Evolutionary conservation across 2,888 invertebrate genomes (phyloP).

Genomic region (Trilocha varians): DNA sequence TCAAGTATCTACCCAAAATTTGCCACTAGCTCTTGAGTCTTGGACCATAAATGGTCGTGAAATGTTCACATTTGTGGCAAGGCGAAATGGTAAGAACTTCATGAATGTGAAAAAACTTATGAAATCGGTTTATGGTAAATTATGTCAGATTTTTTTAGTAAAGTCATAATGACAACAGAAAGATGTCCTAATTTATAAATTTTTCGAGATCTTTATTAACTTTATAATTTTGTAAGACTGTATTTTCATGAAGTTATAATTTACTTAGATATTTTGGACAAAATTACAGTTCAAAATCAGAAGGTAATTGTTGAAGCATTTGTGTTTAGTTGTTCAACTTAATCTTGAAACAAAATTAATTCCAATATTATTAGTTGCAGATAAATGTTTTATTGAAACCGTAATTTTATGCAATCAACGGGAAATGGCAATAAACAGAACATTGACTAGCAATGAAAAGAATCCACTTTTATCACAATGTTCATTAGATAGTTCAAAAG

Average conservation of each 20-base stretch:
- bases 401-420: not conserved
- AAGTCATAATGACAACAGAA: constrained; percentile 4
- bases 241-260: constrained; percentile 5
- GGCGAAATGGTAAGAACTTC: no score
- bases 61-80: no score
- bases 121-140: no score
- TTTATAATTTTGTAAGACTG: not conserved
- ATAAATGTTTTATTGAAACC: not conserved
- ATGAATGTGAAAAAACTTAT: no score
- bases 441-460: constrained; percentile 22
- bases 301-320: not conserved
- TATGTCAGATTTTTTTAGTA: no score
- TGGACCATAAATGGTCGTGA: no score
- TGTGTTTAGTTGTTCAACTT: not conserved
- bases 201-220: not conserved
- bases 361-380: not conserved
- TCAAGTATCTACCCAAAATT: no score
- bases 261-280: constrained; percentile 5
- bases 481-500: constrained; percentile 21
- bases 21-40: no score
- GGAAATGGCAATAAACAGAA: constrained; percentile 38
- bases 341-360: not conserved
- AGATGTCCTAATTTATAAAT: constrained; percentile 1
- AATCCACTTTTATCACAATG: constrained; percentile 15
- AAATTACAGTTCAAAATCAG: constrained; percentile 8